Base-by-base conservation (phyloP, 2,888 invertebrate genomes). In the Archips xylosteana region DNA sequence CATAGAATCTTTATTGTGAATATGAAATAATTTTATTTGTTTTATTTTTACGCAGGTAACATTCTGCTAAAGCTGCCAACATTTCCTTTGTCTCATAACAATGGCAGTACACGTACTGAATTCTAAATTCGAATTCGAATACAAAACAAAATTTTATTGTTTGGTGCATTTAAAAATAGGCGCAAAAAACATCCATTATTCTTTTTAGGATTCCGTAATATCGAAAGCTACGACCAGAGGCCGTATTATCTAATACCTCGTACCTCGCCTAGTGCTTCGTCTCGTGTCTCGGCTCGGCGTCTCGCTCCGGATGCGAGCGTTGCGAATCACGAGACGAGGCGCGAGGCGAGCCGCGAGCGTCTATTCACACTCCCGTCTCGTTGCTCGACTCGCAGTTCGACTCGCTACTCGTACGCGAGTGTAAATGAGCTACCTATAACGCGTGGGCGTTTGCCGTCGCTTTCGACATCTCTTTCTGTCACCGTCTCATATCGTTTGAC, bases 71-170 rank as follows among this genome's bases (percentile, higher is more conserved):
- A 10, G 6, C 54, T 78, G 78, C 70, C 67, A 75, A 78, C 77
- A 78, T 77, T 77, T 75, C 76, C 76, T 80, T 82, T 82, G 78
- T 80, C 71, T 74, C 72, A 74, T 60, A 67, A 77, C 79, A 80
- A 82, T 78, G 76, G 67, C 74, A 54, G 57, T 49, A 77, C 80
- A 77, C 73, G 80, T 76, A 71, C 67, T 70, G 82, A 82, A 82
- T 82, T 75, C 75, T 77, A 78, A 82, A 79, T 71, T 47, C 12
- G 32, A 68, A 45, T 72, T 54, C 70, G 45, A 66, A 70, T 32
- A 64, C 51, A 70, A 77, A 78, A 74, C 76, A 79, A 77, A 23
- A 80, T 77, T 76, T 69, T 39, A 59, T 69, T 74, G 71, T 66
- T 70, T 66, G 67, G 10, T 62, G 62, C 54, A 66, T 65, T 65